These are phyloP conservation scores for Drosophila maculinotata DNA, from an alignment of 2,888 invertebrate genomes.

Conservation along the genomic window DNA sequence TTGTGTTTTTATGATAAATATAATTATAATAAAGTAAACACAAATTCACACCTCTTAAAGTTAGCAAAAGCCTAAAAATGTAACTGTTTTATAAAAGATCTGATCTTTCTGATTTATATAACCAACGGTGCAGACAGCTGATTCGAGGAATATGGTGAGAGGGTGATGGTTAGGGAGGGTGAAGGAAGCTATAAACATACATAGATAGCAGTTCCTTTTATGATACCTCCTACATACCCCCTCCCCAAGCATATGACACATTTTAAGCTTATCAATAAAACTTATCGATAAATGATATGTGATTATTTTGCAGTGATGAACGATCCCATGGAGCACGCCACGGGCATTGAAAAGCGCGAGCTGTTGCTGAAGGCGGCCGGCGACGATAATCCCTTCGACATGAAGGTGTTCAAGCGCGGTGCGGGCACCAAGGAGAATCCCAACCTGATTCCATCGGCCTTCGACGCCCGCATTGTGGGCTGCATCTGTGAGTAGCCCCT, in stretches of 20 bases:
- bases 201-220: background rate
- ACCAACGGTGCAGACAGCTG: constrained; percentile 54
- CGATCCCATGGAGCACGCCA: constrained; percentile 96
- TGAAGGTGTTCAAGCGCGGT: constrained; percentile 92
- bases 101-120: constrained; percentile 53
- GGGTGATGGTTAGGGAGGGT: background rate
- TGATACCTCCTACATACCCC: background rate
- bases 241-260: background rate
- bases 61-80: background rate
- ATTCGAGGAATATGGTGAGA: constrained; percentile 24
- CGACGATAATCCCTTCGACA: constrained; percentile 94
- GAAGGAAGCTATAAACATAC: background rate
- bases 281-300: constrained; percentile 8
- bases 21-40: no score
- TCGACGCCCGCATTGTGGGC: constrained; percentile 95
- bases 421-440: constrained; percentile 94
- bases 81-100: background rate
- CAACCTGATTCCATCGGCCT: constrained; percentile 95
- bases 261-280: constrained; percentile 5
- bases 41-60: constrained; percentile 37
- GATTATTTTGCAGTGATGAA: constrained; percentile 89
- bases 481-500: constrained; percentile 91
- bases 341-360: constrained; percentile 96
- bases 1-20: constrained; percentile 40
- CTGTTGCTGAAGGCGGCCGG: constrained; percentile 94